Evolutionary conservation across 2,113 vertebrate genomes (phyloP), one percentile per base, ranked within the genome.

Genomic region (Alligator mississippiensis): DNA sequence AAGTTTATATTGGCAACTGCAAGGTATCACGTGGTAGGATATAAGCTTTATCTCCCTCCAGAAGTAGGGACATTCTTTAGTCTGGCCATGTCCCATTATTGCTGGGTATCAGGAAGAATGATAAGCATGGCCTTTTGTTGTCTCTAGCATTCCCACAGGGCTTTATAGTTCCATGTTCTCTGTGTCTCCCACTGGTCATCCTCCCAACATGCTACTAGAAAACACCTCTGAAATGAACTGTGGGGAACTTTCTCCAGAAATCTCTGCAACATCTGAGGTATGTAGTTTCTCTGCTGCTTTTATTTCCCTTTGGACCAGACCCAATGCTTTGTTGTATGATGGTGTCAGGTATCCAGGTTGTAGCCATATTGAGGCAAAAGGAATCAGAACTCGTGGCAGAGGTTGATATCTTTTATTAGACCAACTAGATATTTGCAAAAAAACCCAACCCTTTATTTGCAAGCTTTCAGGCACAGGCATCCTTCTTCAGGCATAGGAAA

Each of bases 161-260:
- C 27, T 66, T n/a, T 54, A 7, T 0, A 0, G 24, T 16, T 62
- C 78, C 59, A 30, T 6, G 64, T 6, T 24, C 3, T 0, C 2
- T 28, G 6, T n/a, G 15, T 22, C 19, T 6, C 61, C 17, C 70
- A 54, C 30, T 76, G 22, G 47, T 47, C 68, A 47, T 3, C 0
- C 2, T 9, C 17, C 57, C 16, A 12, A 30, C 4, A 1, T 28
- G n/a, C 58, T 0, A 30, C 17, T 18, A 24, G 13, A 57, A 27
- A 14, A 18, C 1, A 2, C 24, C 61, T 83, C 68, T 10, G 38
- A 81, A 84, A 62, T 15, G 9, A 38, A 34, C 59, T 28, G 16
- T 63, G n/a, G 25, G 25, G 47, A 55, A 59, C 55, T 64, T 17
- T 59, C 58, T 66, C 59, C 27, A 62, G 21, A 22, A n/a, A 59